Base-by-base conservation (phyloP, 2,113 vertebrate genomes). In the Cariama cristata region DNA sequence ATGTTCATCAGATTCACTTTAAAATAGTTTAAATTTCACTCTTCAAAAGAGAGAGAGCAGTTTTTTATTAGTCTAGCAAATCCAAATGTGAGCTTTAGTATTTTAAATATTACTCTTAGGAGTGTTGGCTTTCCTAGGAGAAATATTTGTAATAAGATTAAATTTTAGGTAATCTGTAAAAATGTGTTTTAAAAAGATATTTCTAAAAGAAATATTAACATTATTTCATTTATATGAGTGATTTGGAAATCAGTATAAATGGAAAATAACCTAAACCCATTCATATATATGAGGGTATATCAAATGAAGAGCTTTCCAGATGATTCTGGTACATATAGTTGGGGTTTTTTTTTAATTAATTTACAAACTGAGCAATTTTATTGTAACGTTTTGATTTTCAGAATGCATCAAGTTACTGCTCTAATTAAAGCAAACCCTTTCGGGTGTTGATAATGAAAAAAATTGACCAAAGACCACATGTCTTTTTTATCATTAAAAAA, bases 51-150 rank as follows among this genome's bases (percentile, higher is more conserved):
- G 63, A 89, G 50, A 94, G 58, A 67, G 33, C 17, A 76, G 49
- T 86, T 88, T 92, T 95, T 85, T 94, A 79, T 64, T 96, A 88
- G 92, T 91, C 50, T 59, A 58, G 76, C 79, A 93, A 86, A 94
- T 88, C 76, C 79, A 91, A 95, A 64, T 97, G 69, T 73, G 75
- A 90, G 86, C 32, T 88, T 90, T 87, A 88, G 47, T 77, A 60
- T 94, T 96, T 97, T 95, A 88, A 97, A 89, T 90, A 82, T 82
- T 91, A 35, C 93, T 95, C n/a, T 75, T 95, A 95, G 55, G 56
- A 93, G 84, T 83, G 79, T 77, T 95, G 58, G 44, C 91, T 91
- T 93, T 93, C 63, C 63, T 91, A 84, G 93, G 38, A 95, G 93
- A 87, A 94, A 87, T 94, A 86, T 93, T 94, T 94, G 52, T 52